Evolutionary conservation across 2,888 invertebrate genomes (phyloP).

Genomic region (Platycheirus rosarum): DNA sequence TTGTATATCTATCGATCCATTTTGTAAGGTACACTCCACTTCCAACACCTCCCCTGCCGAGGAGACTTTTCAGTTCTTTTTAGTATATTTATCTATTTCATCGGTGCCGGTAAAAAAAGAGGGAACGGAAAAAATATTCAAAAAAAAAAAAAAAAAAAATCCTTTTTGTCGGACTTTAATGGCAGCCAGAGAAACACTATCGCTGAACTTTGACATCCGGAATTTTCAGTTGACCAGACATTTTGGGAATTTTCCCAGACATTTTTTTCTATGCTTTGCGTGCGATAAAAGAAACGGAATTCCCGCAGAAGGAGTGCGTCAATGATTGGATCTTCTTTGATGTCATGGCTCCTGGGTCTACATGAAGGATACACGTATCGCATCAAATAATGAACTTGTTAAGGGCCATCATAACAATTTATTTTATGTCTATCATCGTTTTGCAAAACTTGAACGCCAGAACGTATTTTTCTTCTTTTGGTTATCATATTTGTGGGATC

Average conservation of each 20-base stretch:
- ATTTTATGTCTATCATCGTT: constrained; percentile 76
- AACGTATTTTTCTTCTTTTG: constrained; percentile 21
- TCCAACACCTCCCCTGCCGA: neutral
- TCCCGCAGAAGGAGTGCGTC: neutral
- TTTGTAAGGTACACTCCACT: constrained; percentile 12
- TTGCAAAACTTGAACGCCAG: constrained; percentile 77
- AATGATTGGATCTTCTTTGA: neutral
- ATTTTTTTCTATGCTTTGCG: neutral
- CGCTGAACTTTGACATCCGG: constrained; percentile 69
- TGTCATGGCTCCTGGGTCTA: constrained; percentile 11
- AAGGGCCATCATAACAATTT: constrained; percentile 76
- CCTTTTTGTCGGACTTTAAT: constrained; percentile 59
- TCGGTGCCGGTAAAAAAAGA: neutral
- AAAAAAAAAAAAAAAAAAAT: too few species aligned
- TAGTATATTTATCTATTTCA: constrained; percentile 20
- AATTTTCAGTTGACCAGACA: constrained; percentile 62
- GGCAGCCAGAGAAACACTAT: constrained; percentile 38
- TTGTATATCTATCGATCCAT: constrained; percentile 44
- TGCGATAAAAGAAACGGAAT: neutral
- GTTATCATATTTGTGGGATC: constrained; percentile 68
- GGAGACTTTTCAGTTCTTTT: neutral
- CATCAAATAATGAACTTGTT: constrained; percentile 75
- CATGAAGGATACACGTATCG: constrained; percentile 58
- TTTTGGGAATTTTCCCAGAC: constrained; percentile 29
- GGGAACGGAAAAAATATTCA: constrained; percentile 45